phyloP scores from a whole-genome alignment of 2,888 invertebrate species.

The Nysson spinosus region DNA sequence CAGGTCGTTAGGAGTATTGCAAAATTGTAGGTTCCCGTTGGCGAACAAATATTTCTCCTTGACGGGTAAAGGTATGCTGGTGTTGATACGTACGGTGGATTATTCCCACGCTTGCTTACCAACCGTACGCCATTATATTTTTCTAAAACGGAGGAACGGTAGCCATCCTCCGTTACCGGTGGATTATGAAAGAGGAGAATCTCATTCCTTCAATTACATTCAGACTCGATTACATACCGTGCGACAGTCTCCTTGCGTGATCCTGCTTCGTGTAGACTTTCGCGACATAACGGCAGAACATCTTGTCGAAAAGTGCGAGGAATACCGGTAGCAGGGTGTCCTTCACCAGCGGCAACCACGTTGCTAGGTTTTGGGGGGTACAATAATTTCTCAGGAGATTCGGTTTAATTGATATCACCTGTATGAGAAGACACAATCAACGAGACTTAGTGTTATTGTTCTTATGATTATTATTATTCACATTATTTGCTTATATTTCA shows the following conservation, averaged over 20 bases:
- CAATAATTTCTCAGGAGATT: conserved; percentile 78
- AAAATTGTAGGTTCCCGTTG: conserved; percentile 18
- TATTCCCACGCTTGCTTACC: conserved; percentile 43
- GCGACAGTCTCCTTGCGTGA: conserved; percentile 67
- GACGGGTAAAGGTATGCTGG: conserved; percentile 19
- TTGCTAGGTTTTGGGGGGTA: conserved; percentile 78
- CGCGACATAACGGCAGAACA: conserved; percentile 80
- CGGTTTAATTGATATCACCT: conserved; percentile 79
- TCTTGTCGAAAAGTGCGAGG: conserved; percentile 80
- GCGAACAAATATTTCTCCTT: conserved; percentile 30
- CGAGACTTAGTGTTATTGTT: no score
- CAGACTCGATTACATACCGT: conserved; percentile 65
- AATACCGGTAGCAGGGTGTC: conserved; percentile 80
- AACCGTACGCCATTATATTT: conserved; percentile 18
- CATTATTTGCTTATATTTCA: no score
- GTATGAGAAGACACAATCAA: conserved; percentile 40
- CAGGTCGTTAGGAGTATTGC: conserved; percentile 29
- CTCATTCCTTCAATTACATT: neutral
- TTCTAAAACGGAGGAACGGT: conserved; percentile 16
- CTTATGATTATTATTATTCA: no score
- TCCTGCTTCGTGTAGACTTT: conserved; percentile 78
- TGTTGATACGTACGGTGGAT: conserved; percentile 16
- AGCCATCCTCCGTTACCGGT: neutral
- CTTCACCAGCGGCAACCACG: conserved; percentile 81
- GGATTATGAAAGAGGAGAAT: neutral